phyloP scores from a whole-genome alignment of 2,797 vertebrate species.

The Silurus lanzhouensis region DNA sequence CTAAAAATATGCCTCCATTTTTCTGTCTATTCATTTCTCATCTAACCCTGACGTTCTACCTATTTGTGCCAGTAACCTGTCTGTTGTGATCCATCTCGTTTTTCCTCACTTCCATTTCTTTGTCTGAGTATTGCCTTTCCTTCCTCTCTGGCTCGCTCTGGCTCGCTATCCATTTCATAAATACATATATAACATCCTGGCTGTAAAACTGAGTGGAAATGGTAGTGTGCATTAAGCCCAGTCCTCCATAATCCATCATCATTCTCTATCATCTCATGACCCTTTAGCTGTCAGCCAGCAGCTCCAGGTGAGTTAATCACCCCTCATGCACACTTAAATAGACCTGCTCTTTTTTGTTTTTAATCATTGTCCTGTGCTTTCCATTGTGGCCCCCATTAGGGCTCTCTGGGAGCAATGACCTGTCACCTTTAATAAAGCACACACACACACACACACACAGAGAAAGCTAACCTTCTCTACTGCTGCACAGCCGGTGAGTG shows the following conservation, averaged over 20 bases:
- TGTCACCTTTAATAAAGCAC: constrained; percentile 38
- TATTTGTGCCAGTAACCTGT: constrained; percentile 43
- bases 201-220: constrained; percentile 51
- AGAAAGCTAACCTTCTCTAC: constrained; percentile 1
- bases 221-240: constrained; percentile 51
- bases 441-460: background rate
- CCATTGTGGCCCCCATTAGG: constrained; percentile 51
- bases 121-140: background rate
- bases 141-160: background rate
- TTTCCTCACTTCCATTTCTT: background rate
- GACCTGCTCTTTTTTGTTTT: constrained; percentile 39
- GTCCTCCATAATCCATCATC: constrained; percentile 46
- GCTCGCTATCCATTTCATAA: constrained; percentile 15
- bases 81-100: constrained; percentile 31
- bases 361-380: constrained; percentile 47
- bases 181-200: constrained; percentile 27
- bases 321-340: constrained; percentile 47
- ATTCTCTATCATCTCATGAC: constrained; percentile 48
- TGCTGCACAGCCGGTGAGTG: constrained; percentile 33
- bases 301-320: constrained; percentile 55
- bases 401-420: constrained; percentile 37
- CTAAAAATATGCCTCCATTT: constrained; percentile 48
- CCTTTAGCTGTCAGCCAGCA: constrained; percentile 44
- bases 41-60: background rate
- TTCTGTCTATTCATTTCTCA: constrained; percentile 21